phyloP scores from a whole-genome alignment of 2,113 vertebrate species.

The Saccopteryx leptura region DNA sequence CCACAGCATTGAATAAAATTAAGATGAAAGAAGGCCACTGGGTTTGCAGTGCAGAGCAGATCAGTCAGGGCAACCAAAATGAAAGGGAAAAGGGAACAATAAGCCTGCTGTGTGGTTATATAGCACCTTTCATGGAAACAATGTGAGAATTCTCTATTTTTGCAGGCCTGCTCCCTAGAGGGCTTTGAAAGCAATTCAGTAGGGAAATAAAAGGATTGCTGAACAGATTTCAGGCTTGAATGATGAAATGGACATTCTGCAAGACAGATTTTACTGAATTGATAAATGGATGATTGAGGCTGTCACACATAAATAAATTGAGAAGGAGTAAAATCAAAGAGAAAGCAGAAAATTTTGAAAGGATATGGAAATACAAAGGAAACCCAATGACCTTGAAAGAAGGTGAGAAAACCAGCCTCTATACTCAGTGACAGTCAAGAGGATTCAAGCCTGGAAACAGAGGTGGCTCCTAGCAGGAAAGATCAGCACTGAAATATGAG shows the following conservation, averaged over 20 bases:
- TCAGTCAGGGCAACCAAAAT: constrained; percentile 78
- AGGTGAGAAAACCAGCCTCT: constrained; percentile 70
- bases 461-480: not conserved
- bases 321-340: constrained; percentile 82
- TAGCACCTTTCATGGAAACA: constrained; percentile 85
- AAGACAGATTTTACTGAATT: constrained; percentile 86
- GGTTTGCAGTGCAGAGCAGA: constrained; percentile 77
- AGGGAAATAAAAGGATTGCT: constrained; percentile 85
- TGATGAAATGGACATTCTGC: constrained; percentile 85
- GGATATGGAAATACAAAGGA: constrained; percentile 70
- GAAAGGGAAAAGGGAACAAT: constrained; percentile 82
- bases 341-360: constrained; percentile 81
- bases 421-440: constrained; percentile 57
- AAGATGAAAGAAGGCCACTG: constrained; percentile 83
- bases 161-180: constrained; percentile 83
- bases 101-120: constrained; percentile 83
- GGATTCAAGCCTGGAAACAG: constrained; percentile 36
- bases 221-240: constrained; percentile 85
- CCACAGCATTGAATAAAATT: constrained; percentile 83
- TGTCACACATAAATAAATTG: constrained; percentile 86
- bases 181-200: constrained; percentile 85
- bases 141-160: constrained; percentile 85
- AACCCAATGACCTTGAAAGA: constrained; percentile 78
- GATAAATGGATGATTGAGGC: constrained; percentile 84
- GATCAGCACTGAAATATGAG: not conserved